Conservation (phyloP, 2,888 invertebrate genomes). For the Leucoma salicis region DNA sequence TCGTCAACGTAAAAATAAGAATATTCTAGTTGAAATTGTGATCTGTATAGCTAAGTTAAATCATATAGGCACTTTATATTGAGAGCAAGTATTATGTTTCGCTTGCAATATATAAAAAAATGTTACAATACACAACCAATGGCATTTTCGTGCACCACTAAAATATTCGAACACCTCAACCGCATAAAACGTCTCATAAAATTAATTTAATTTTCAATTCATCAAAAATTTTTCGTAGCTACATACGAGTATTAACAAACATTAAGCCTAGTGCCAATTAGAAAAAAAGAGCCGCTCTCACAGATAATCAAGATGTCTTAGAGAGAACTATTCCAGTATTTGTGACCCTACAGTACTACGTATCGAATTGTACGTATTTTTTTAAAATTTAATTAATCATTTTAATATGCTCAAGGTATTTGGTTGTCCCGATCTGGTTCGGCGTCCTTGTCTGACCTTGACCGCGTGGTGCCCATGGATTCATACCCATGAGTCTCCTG, state of each 20-base stretch:
- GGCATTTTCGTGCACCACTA: constrained; percentile 11
- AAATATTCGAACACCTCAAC: constrained; percentile 13
- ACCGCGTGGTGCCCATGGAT: constrained; percentile 93
- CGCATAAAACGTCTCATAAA: background rate
- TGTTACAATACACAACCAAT: constrained; percentile 7
- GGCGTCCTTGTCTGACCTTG: constrained; percentile 86
- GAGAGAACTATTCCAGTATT: constrained; percentile 2
- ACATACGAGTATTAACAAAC: background rate
- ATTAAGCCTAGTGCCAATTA: background rate
- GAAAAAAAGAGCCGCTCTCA: background rate
- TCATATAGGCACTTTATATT: background rate
- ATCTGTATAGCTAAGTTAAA: constrained; percentile 8
- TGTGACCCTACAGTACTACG: constrained; percentile 2
- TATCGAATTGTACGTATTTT: background rate
- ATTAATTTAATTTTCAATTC: no score
- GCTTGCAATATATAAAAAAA: background rate
- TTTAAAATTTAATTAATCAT: background rate
- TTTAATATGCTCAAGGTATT: constrained; percentile 67
- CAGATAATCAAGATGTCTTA: no score
- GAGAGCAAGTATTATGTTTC: background rate
- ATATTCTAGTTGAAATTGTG: constrained; percentile 11
- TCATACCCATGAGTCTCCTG: constrained; percentile 86
- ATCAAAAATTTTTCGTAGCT: no score
- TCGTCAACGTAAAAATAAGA: constrained; percentile 8
- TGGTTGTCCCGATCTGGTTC: constrained; percentile 47